Evolutionary conservation across 1,140 invertebrate species (phyloP), one percentile per base, ranked within the genome.

Genomic region (Teleogryllus occipitalis): DNA sequence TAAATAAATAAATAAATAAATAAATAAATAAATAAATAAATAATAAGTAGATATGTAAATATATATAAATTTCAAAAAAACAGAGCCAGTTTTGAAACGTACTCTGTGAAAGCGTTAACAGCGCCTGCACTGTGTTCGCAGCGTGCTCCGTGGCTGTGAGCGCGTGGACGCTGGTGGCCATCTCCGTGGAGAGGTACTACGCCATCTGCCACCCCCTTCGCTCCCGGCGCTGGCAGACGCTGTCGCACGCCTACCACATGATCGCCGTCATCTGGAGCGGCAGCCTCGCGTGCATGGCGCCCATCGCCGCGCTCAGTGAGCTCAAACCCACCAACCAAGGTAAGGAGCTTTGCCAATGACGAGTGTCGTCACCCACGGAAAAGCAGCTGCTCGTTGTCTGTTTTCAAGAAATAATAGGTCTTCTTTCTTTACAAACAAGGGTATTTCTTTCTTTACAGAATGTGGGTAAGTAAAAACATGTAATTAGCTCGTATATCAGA

Each of bases 121-220:
- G 54, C 54, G 18, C 54, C 2, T 7, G 27, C 27, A 65, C 7
- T 65, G 0, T 65, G 10, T 65, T 83, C 90, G 46, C 87, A 93
- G 92, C 89, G 79, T 89, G 90, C 54, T 90, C 90, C 4, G 91
- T 93, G 5, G 88, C 89, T 1, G 91, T 91, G 0, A 89, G 88
- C 10, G 90, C 88, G 22, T 92, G 91, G 88, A 93, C 92, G 7
- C 82, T 93, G 75, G 91, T 92, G 8, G 89, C 90, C 48, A 92
- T 93, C 82, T 91, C 90, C 2, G 85, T 93, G 78, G 92, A 93
- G 83, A 84, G 92, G 10, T 93, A 91, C 83, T 92, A 91, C 83
- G 92, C 92, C 80, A 93, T 93, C 81, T 93, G 91, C 83, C 88
- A 90, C 81, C 92, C 92, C 0, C 84, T 93, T 21, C 86, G 88